Base-by-base conservation (phyloP, 2,113 vertebrate species). In the Pavo muticus region DNA sequence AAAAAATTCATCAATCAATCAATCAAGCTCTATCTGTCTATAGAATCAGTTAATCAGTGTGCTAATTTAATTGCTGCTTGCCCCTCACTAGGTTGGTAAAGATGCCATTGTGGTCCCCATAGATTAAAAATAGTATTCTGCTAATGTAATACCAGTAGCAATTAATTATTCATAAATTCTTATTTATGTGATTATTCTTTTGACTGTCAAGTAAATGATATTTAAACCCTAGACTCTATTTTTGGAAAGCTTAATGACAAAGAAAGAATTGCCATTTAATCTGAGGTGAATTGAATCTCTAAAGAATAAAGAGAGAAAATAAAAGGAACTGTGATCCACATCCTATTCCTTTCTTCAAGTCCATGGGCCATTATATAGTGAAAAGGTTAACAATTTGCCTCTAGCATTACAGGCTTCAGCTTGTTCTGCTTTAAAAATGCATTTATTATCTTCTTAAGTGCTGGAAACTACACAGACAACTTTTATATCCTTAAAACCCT, bases 111-210 rank as follows among this genome's bases (percentile, higher is more conserved):
- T 84, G 80, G 77, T 83, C 76, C 88, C 54, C 18, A 45, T 91
- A 94, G 94, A 92, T 94, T 95, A 97, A 97, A 97, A 97, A 97
- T 92, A 95, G 57, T 91, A 86, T 56, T 47, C 86, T 78, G 84
- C n/a, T 97, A 93, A 95, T 96, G 90, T 84, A 88, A 44, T 64
- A 89, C 80, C 87, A 86, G 44, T 59, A 73, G 79, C 61, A 44
- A 95, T 98, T 97, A 97, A 97, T 97, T 88, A 98, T 97, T 98
- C 95, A 97, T 97, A 95, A 94, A 94, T 95, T 96, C 95, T 96
- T 97, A 94, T 97, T 97, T 97, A 95, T 94, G 81, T 96, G 91
- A 97, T 97, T 97, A 94, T 97, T 96, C 78, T 95, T 97, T 94
- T 97, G 83, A 94, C 68, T 97, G 45, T 19, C 54, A 95, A 96